These are phyloP conservation scores for Pachyseris speciosa DNA, from an alignment of 64 coral and sea anemone genomes.

Conservation along the genomic window DNA sequence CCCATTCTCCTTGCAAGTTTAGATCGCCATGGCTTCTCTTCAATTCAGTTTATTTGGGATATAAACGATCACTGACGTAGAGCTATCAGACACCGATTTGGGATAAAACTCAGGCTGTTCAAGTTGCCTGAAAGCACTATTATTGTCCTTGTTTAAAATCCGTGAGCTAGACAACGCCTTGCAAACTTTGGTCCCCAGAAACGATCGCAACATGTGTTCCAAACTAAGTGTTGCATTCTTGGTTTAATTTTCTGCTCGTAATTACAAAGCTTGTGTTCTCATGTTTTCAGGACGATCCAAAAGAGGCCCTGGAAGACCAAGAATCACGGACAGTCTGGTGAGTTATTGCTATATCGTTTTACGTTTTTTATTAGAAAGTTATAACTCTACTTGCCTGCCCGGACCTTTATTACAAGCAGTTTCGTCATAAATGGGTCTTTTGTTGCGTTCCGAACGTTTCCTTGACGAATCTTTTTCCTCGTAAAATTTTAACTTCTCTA, in stretches of 20 bases:
- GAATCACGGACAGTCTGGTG: constrained; percentile 39
- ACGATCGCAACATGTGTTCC: background rate
- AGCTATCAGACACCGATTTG: background rate
- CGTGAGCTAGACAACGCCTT: constrained; percentile 1
- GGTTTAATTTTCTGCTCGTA: background rate
- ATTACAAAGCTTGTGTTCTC: background rate
- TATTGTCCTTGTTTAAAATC: background rate
- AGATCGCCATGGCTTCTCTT: constrained; percentile 62
- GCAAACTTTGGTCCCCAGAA: background rate
- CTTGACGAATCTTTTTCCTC: background rate
- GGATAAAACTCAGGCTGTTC: background rate
- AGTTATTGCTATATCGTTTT: background rate
- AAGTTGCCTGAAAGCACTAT: background rate
- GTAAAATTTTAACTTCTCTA: background rate
- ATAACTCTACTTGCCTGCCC: background rate
- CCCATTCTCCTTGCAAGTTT: constrained; percentile 5
- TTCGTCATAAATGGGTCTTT: background rate
- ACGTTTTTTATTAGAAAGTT: background rate
- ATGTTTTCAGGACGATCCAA: constrained; percentile 52
- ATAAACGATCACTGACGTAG: constrained; percentile 29
- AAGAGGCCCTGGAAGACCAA: constrained; percentile 73
- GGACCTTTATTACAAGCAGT: background rate
- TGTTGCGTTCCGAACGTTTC: background rate
- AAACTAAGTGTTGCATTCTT: background rate
- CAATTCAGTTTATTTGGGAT: constrained; percentile 3